Evolutionary conservation across 1,140 invertebrate species (phyloP), one percentile per base, ranked within the genome.

Genomic region (Atta colombica): DNA sequence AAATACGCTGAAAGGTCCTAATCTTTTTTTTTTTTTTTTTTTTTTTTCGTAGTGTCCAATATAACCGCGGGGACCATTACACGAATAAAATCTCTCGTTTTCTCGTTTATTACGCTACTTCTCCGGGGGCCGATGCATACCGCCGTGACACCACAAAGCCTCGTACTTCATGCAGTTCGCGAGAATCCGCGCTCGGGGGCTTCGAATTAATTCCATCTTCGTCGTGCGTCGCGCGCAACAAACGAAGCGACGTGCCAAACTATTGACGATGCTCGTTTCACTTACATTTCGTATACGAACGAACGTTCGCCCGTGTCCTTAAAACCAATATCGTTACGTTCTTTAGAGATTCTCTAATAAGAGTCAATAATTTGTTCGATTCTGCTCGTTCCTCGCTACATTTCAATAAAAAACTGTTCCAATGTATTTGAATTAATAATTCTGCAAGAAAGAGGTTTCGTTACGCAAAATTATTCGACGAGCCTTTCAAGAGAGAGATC

Each of bases 191-290:
- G 69, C 80, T 61, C 55, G 80, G 28, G 80, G 80, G 39, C 80
- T 58, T 51, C 80, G 80, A 84, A 75, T 84, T 84, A 84, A 84
- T 84, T 84, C 55, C 80, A 84, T 75, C 80, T 84, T 84, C 80
- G 80, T 84, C 63, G 77, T 39, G 77, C 77, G 63, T 49, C 77
- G 65, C 31, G 77, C 78, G 66, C 35, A 49, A 72, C 68, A 74
- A 72, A 74, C 80, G 68, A 71, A 81, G 77, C 68, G 21, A 25
- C 35, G 68, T 61, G 80, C 55, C 80, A 12, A 75, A 72, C 69
- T 84, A 75, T 84, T 74, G 80, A 84, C 80, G 39, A 74, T 61
- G 80, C 69, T 61, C 69, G 55, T 63, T 84, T 84, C 69, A n/a
- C 58, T 49, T 28, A 72, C 39, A 49, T 84, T 84, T 63, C 55